Conservation (phyloP, 2,888 invertebrate genomes). For the Microctonus hyperodae region DNA sequence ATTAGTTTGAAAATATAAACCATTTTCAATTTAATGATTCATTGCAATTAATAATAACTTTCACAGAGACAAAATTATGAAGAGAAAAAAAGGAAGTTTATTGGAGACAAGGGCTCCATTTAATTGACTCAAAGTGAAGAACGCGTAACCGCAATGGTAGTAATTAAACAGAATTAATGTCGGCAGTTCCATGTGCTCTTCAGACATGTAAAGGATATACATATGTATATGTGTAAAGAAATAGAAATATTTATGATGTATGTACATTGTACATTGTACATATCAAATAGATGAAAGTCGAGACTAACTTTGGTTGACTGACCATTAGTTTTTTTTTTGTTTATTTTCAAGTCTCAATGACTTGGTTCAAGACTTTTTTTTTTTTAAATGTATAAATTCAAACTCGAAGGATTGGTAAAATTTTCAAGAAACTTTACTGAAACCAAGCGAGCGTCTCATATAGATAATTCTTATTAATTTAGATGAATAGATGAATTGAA, state of each 20-base stretch:
- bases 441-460: not conserved
- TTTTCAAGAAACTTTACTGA: not conserved
- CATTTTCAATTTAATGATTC: not conserved
- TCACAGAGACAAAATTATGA: not conserved
- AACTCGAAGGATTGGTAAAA: no score
- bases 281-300: constrained; percentile 23
- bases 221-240: not conserved
- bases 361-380: no score
- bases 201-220: constrained; percentile 30
- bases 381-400: constrained; percentile 22
- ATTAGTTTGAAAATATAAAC: not conserved
- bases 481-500: not conserved
- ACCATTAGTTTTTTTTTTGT: constrained; percentile 35
- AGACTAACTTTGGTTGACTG: constrained; percentile 47
- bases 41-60: not conserved
- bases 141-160: constrained; percentile 24
- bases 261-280: no score
- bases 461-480: not conserved
- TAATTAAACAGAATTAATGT: constrained; percentile 52
- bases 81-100: constrained; percentile 19
- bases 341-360: no score
- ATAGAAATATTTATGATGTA: constrained; percentile 14
- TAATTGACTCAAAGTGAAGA: constrained; percentile 42
- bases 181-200: constrained; percentile 42
- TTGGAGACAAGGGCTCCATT: constrained; percentile 32